Evolutionary conservation across 2,888 invertebrate species (phyloP), one percentile per base, ranked within the genome.

Genomic region (Zygothrica quintamaculata): DNA sequence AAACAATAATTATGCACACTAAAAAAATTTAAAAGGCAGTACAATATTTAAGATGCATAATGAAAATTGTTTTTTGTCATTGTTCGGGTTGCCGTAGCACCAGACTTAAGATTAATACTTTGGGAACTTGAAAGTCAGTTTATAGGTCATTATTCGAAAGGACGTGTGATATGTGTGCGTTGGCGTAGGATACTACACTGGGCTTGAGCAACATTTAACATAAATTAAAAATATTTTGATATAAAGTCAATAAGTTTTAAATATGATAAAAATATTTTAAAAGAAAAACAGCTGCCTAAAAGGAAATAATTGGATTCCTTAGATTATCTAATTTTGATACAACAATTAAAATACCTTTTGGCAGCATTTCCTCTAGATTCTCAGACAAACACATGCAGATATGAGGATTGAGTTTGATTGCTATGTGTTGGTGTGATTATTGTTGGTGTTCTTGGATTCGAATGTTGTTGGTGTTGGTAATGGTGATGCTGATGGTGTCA

Each of bases 401-500:
- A 90, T 46, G 90, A 90, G n/a, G 90, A 88, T 71, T 90, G 89
- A 31, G 90, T 90, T 65, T 89, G 81, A 74, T 90, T 90, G 72
- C 90, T 90, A 69, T 88, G 88, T 42, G 88, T 88, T 48, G 88
- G 88, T 50, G 88, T 88, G 29, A 84, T 58, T 46, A 78, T 74
- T 40, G 82, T 75, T 47, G 80, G 79, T 8, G 77, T 75, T 34
- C 74, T 58, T 1, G 48, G 31, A 15, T 51, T 39, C 9, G 50
- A 37, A 1, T 26, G 15, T 15, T n/a, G n/a, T n/a, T n/a, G n/a
- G n/a, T n/a, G n/a, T n/a, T 26, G 66, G 29, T 72, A 70, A 44
- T 64, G 70, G 55, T 88, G 76, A 62, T 74, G 75, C 37, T 59
- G 74, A 53, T 88, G 87, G 73, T 90, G 94, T 96, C 95, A 99